A percentile compares a stretch with the other conserved stretches of the same genome.
Evolutionary conservation across 30 jellyfish, hydroid and myxozoan species (phyloP).

Genomic region (Chrysaora quinquecirrha): DNA sequence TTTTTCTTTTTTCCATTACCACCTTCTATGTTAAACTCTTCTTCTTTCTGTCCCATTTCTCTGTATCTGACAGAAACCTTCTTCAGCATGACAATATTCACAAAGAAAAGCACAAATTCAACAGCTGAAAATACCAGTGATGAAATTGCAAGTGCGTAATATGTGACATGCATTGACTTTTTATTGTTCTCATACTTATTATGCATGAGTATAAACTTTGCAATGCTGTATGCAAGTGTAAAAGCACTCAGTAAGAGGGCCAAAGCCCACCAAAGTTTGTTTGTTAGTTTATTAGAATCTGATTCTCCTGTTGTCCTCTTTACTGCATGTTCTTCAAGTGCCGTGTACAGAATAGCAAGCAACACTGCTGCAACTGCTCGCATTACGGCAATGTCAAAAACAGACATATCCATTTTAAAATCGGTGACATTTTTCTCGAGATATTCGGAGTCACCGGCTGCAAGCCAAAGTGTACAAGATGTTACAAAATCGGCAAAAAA

Average conservation of each 20-base stretch:
- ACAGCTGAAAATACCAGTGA: constrained; percentile 63
- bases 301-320: neutral
- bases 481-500: constrained; percentile 55
- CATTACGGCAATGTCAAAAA: constrained; percentile 84
- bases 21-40: neutral
- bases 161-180: constrained; percentile 27
- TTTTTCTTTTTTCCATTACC: constrained; percentile 29
- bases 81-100: constrained; percentile 29
- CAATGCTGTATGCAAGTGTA: constrained; percentile 58
- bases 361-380: constrained; percentile 51
- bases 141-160: constrained; percentile 65
- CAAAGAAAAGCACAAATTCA: constrained; percentile 51
- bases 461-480: constrained; percentile 65
- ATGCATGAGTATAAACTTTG: constrained; percentile 57
- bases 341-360: constrained; percentile 43
- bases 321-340: constrained; percentile 47
- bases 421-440: constrained; percentile 67
- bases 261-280: neutral
- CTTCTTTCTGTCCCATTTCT: neutral
- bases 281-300: neutral
- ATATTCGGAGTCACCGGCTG: constrained; percentile 71
- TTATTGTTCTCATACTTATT: constrained; percentile 20
- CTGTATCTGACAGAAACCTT: constrained; percentile 35
- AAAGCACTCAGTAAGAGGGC: constrained; percentile 36
- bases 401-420: constrained; percentile 57